Base-by-base conservation (phyloP, 2,888 invertebrate species). In the Dyspetes luteomarginatus region DNA sequence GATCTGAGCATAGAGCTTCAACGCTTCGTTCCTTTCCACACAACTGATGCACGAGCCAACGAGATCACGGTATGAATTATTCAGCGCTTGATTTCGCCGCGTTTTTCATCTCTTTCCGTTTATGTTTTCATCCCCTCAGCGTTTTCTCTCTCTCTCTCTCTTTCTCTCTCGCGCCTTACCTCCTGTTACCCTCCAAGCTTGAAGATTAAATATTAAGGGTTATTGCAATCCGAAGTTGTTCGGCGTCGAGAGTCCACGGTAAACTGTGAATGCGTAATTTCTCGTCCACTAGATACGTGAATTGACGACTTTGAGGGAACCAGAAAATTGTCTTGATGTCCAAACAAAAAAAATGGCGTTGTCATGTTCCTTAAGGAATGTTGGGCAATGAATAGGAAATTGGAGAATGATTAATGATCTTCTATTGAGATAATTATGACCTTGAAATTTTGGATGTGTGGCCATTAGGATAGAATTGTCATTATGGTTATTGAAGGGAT, bases 61-160 rank as follows among this genome's bases (percentile, higher is more conserved):
- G 72, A 78, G 80, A 81, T 82, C 74, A 78, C 56, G 73, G 22
- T 48, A 81, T 87, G 86, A 87, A 87, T 85, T 84, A 88, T 87
- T 86, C 85, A 86, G 65, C 58, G 69, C 81, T 78, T 80, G 71
- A 76, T 80, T 76, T 72, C 67, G 50, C 74, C 58, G 36, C 55
- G 36, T 58, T 64, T 58, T 41, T 41, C 43, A 12, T 26, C 30
- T 28, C n/a, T 30, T 36, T 4, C 45, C n/a, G 36, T 15, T 7
- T 19, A 7, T 3, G 36, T 24, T 58, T 12, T 30, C 36, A 58
- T 58, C 36, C 28, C 43, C 12, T 15, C 24, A 17, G 22, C 17
- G 15, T 17, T 7, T 17, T 17, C 9, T 26, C n/a, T 9, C 26
- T n/a, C 28, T 67, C 52, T 22, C 45, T 52, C 26, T 36, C 36